Base-by-base conservation (phyloP, 2,888 invertebrate genomes). In the Saturnia japonica region DNA sequence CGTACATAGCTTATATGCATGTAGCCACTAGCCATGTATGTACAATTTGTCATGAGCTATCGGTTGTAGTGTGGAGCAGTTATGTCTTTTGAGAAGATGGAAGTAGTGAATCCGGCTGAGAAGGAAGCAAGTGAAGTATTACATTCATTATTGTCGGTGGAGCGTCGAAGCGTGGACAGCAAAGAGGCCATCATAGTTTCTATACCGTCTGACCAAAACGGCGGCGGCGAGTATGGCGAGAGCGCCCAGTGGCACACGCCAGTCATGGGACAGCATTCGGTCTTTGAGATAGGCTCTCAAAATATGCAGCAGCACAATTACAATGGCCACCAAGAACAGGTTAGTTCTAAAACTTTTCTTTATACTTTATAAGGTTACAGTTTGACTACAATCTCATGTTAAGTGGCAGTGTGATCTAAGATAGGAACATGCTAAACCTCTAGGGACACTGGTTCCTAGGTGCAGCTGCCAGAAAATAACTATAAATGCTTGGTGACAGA, bases 61-160 rank as follows among this genome's bases (percentile, higher is more conserved):
- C 89, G 90, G 83, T 92, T 93, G 83, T 91, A 92, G 90, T 85
- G 83, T 86, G 85, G 85, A 87, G 84, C 85, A 80, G 80, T 80
- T 84, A 92, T 94, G 93, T 93, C 93, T 78, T 94, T 90, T 86
- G 92, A 93, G 82, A 94, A 95, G 89, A 95, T 95, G 95, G 95
- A 95, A 84, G 94, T 94, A 79, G 95, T 95, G 77, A 95, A 95
- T 85, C 94, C 95, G 73, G 96, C 96, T 51, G 96, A 96, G 88
- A 96, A 96, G 86, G 96, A 96, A 85, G 96, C 96, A 28, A 96
- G 96, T 81, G 96, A 96, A 88, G 96, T 96, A 64, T 89, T 96
- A 70, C 96, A 96, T 84, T 95, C 96, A 25, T 87, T 96, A 74
- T 87, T 96, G 71, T 95, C 96, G 12, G 96, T 96, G 75, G 96